Evolutionary conservation across 1,140 invertebrate species (phyloP), one percentile per base, ranked within the genome.

Genomic region (Diprion similis): DNA sequence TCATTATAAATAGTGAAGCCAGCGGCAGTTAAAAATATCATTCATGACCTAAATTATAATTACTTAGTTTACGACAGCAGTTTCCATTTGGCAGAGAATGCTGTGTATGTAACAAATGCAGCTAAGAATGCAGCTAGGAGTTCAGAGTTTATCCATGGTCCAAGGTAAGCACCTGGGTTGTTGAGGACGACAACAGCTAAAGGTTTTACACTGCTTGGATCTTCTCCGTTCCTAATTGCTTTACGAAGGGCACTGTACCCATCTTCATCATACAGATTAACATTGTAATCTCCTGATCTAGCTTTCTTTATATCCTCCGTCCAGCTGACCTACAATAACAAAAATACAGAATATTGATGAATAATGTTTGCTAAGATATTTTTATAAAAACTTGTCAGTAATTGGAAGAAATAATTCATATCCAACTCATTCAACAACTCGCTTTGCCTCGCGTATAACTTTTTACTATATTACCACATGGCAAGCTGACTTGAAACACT

Each of bases 101-200:
- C 97, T 77, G 94, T 91, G 85, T 97, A 98, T 73, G 94, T 96
- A 18, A 98, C 92, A 64, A 95, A 84, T 74, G 94, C 90, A 4
- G 95, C 94, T 1, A 95, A 85, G 47, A 92, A 86, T 11, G 94
- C 94, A 48, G 97, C 97, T 65, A 98, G 88, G 46, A 97, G 92
- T 90, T 99, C 97, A 11, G 95, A 96, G 81, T 97, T 97, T 11
- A 99, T 91, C 93, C 94, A 95, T 9, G 96, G 96, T 15, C 97
- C 97, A 77, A 93, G 94, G 88, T 96, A 98, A 74, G 96, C 93
- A 77, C 96, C 95, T 74, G 95, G 93, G 82, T 97, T 95, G 77
- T 93, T 92, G 0, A 98, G 85, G 37, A 91, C 89, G 65, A 98
- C 92, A 68, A 92, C 92, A 73, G 93, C 90, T 10, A 98, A 85